phyloP scores from a whole-genome alignment of 2,113 vertebrate species.

The Aptenodytes forsteri region DNA sequence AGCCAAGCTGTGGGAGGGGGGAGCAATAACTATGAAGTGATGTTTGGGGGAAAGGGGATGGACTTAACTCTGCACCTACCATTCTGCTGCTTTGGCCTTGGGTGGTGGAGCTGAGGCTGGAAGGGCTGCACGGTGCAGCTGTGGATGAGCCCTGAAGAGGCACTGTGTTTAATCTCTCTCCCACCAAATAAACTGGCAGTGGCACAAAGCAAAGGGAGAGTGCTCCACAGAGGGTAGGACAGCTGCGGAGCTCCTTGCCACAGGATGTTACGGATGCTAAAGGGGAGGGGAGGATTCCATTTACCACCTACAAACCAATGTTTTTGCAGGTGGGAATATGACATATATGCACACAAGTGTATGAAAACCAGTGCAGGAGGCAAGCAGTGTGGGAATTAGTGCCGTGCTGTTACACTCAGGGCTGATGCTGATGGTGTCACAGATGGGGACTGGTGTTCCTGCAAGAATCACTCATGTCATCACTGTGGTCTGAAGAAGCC shows the following conservation, averaged over 20 bases:
- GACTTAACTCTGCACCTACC: not conserved
- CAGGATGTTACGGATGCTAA: not conserved
- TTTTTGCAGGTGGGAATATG: not conserved
- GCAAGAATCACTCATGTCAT: rapidly evolving
- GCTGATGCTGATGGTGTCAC: not conserved
- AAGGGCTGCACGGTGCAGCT: not conserved
- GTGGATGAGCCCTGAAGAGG: not conserved
- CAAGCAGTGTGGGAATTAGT: rapidly evolving
- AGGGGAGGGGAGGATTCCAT: not conserved
- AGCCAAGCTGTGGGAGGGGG: not conserved
- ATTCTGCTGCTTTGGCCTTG: not conserved
- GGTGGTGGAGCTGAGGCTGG: not conserved
- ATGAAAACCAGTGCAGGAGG: not conserved
- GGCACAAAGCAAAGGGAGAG: not conserved
- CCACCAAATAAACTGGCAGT: not conserved
- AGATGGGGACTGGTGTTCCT: not conserved
- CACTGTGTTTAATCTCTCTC: not conserved
- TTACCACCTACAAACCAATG: not conserved
- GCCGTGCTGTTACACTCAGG: not conserved
- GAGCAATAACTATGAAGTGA: not conserved
- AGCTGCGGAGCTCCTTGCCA: not conserved
- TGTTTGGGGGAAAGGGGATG: not conserved
- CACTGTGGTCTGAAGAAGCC: not conserved
- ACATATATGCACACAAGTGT: rapidly evolving
- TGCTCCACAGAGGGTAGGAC: rapidly evolving